Evolutionary conservation across 1,140 invertebrate genomes (phyloP), one percentile per base, ranked within the genome.

Genomic region (Psix sp.): DNA sequence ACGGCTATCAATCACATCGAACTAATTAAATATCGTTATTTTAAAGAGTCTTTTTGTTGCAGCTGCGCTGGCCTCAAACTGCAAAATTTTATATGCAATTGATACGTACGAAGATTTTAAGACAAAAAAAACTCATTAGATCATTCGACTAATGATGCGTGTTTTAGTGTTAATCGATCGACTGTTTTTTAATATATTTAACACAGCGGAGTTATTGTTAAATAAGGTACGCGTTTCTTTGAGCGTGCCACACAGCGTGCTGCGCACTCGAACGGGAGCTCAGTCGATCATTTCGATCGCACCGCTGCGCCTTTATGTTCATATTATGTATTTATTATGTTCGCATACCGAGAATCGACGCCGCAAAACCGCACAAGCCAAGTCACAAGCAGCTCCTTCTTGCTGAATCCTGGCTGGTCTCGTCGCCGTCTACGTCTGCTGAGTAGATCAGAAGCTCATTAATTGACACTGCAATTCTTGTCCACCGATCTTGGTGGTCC

Each of bases 281-380:
- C 79, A 78, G 36, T 71, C 59, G 62, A 71, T 76, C 57, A 76
- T 76, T 76, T 72, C 76, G 83, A 84, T 84, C 83, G 84, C 84
- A 82, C 83, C 82, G 81, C 76, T 75, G 76, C 48, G 68, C 81
- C 83, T 85, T 85, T 84, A 85, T 85, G 84, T 84, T 81, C 82
- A 85, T 85, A 85, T 84, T 85, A 85, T 84, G 82, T 85, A 85
- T 85, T 85, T 84, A 85, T 85, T 85, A 85, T 84, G 79, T 79
- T 77, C 56, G 79, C 29, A 77, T 84, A 84, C 84, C 77, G 66
- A 60, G 82, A 85, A 85, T 76, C 78, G 73, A 21, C 46, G 79
- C 80, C 79, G 59, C 82, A 85, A 85, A 85, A 85, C 83, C 82
- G 71, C 73, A 76, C 68, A 68, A 67, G 74, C 66, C 74, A 60